Evolutionary conservation across 1,140 invertebrate species (phyloP).

Genomic region (Lysiphlebus fabarum): DNA sequence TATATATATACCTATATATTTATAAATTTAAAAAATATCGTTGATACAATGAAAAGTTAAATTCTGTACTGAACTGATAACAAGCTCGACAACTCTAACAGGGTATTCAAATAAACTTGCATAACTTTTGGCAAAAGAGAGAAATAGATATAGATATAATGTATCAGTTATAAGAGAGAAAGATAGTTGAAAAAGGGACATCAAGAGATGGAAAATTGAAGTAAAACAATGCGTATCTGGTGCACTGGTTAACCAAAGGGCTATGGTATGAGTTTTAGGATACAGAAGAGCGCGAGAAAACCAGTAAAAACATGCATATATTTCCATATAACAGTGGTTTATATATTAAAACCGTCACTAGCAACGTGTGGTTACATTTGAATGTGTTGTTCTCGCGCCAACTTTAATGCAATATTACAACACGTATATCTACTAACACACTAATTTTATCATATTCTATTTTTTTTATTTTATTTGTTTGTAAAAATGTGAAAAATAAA

Average conservation of each 20-base stretch:
- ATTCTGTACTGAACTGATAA: conserved; percentile 37
- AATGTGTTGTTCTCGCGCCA: conserved; percentile 52
- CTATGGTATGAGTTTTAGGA: too few species aligned
- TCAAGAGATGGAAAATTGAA: not conserved
- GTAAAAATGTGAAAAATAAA: too few species aligned
- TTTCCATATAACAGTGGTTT: conserved; percentile 55
- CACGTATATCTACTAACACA: not conserved
- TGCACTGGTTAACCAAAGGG: conserved; percentile 24
- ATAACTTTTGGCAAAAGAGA: conserved; percentile 37
- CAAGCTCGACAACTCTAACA: conserved; percentile 30
- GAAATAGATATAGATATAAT: not conserved
- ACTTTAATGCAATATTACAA: conserved; percentile 23
- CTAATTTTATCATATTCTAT: conserved; percentile 2
- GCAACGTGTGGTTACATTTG: conserved; percentile 54
- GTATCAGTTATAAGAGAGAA: not conserved
- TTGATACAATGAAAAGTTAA: not conserved
- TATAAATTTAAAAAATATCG: not conserved
- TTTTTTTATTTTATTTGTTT: too few species aligned
- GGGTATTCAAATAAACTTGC: conserved; percentile 53
- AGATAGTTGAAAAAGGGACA: too few species aligned
- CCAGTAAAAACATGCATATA: conserved; percentile 55
- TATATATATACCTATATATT: not conserved
- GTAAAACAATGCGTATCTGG: conserved; percentile 20
- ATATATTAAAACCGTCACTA: conserved; percentile 52
- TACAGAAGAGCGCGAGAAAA: conserved; percentile 27